phyloP scores from a whole-genome alignment of 2,797 vertebrate genomes.

The Cirrhinus mrigala region DNA sequence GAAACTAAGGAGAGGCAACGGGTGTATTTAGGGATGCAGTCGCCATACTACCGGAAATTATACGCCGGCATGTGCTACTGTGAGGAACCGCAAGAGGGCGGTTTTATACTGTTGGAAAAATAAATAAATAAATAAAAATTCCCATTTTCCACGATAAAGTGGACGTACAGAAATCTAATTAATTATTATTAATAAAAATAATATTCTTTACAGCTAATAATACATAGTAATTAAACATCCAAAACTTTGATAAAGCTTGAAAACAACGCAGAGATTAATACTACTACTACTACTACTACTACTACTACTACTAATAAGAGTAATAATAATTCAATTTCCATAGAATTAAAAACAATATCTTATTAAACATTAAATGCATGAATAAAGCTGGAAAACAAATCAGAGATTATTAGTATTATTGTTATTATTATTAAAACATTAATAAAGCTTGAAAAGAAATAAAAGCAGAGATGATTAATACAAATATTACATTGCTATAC shows the following conservation, averaged over 20 bases:
- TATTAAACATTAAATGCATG: neutral
- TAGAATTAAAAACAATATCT: neutral
- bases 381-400: neutral
- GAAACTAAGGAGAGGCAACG: conserved; percentile 51
- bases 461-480: neutral
- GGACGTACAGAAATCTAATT: neutral
- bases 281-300: neutral
- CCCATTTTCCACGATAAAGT: neutral
- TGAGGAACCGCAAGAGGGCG: conserved; percentile 62
- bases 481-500: too few relatives aligned
- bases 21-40: conserved; percentile 63
- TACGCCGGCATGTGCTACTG: conserved; percentile 53
- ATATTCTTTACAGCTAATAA: neutral
- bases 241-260: neutral
- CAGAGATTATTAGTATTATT: neutral
- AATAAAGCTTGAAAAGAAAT: neutral
- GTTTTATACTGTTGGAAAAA: neutral
- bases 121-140: too few relatives aligned
- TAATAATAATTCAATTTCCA: too few relatives aligned
- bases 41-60: conserved; percentile 87
- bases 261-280: neutral
- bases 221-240: neutral
- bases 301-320: too few relatives aligned
- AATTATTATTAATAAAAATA: neutral
- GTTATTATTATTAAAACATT: neutral